Evolutionary conservation across 2,797 vertebrate species (phyloP).

Genomic region (Gastrophryne carolinensis): DNA sequence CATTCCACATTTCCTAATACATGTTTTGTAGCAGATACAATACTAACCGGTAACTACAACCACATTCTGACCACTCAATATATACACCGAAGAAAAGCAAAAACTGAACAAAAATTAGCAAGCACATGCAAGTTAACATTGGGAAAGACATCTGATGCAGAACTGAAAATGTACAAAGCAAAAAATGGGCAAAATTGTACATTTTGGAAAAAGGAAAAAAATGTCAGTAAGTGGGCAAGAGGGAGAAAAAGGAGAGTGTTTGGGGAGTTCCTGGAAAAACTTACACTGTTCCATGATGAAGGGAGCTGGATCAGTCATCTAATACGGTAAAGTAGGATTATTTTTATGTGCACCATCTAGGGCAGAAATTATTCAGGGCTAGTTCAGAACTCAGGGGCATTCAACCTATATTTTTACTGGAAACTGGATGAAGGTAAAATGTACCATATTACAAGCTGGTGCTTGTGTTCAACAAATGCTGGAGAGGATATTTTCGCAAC

Average conservation of each 20-base stretch:
- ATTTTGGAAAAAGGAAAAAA: constrained; percentile 25
- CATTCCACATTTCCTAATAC: not conserved
- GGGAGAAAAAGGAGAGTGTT: not conserved
- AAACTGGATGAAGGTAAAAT: too few relatives aligned
- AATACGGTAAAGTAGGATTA: not conserved
- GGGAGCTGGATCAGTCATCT: not conserved
- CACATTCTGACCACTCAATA: too few relatives aligned
- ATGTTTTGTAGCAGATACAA: too few relatives aligned
- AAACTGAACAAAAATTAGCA: not conserved
- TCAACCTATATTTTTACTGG: not conserved
- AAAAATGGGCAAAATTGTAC: constrained; percentile 22
- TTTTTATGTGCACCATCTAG: not conserved
- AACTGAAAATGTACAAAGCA: constrained; percentile 33
- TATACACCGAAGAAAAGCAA: not conserved
- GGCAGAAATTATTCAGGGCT: not conserved
- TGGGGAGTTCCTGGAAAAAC: not conserved
- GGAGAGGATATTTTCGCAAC: too few relatives aligned
- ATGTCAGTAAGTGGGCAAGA: not conserved
- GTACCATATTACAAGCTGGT: too few relatives aligned
- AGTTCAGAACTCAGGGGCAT: not conserved
- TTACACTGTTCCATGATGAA: not conserved
- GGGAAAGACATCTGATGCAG: not conserved
- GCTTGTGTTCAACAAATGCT: too few relatives aligned
- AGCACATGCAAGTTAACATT: constrained; percentile 23
- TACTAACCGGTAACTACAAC: too few relatives aligned